Evolutionary conservation across 1,140 invertebrate species (phyloP), one percentile per base, ranked within the genome.

Genomic region (Macrobrachium rosenbergii): DNA sequence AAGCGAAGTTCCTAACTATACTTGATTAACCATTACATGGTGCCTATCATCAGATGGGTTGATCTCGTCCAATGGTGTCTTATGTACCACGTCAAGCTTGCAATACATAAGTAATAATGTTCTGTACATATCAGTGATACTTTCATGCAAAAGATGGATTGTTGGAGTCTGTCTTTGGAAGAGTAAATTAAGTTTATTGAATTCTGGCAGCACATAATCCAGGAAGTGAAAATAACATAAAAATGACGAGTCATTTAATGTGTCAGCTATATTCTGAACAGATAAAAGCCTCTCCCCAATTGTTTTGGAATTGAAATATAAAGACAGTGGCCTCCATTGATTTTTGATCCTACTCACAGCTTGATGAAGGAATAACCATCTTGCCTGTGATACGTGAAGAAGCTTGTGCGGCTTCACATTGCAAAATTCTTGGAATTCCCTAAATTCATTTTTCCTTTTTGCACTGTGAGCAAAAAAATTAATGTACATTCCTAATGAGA

Each of bases 331-430:
- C 17, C 52, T 14, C 81, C 81, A 83, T 43, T 73, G 52, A 21
- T 83, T 67, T 52, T 45, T n/a, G 7, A 75, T 23, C n/a, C 81
- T 67, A 73, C 23, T 16, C 2, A 83, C 67, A 21, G 81, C 81
- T 28, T 37, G 16, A 6, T 60, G 52, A 7, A 83, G 69, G 0
- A 8, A 72, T 17, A 83, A 45, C 81, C 81, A 82, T 10, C 62
- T 60, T 28, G 59, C 67, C 37, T 81, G 79, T 37, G 59, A 5
- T 23, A 23, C 52, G 62, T 79, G 77, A 3, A 81, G 14, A 43
- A 67, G 23, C 43, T 81, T 81, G 37, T 81, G 62, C 2, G 79
- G 62, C 14, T 81, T 83, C 17, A 64, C 12, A 14, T 69, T 21
- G 23, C 1, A 73, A 58, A 83, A 83, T 8, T 21, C 37, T 45